Conservation (phyloP, 2,113 vertebrate species). For the Agelaius tricolor region DNA sequence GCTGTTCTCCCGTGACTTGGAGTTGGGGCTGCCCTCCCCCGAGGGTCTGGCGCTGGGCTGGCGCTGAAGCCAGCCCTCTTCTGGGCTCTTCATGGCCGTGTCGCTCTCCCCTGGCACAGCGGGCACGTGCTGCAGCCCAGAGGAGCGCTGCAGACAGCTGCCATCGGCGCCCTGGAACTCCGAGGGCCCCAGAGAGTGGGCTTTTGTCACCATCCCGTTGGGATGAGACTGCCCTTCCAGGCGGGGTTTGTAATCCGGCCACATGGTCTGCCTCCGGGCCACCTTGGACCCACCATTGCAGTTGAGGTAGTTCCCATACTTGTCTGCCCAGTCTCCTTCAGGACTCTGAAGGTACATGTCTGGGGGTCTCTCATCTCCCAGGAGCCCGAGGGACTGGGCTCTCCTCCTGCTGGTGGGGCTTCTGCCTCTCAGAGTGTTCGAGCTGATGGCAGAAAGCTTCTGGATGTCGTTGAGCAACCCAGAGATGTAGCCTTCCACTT, state of each 20-base stretch:
- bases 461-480: slow-evolving; percentile 93
- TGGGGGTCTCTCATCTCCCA: slow-evolving; percentile 85
- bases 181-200: slow-evolving; percentile 84
- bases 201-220: slow-evolving; percentile 87
- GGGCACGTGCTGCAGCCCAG: slow-evolving; percentile 25
- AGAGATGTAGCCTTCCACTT: slow-evolving; percentile 90
- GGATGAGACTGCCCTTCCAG: slow-evolving; percentile 79
- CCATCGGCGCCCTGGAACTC: slow-evolving; percentile 71
- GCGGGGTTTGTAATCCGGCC: slow-evolving; percentile 84
- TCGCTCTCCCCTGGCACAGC: slow-evolving; percentile 30
- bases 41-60: slow-evolving; percentile 64
- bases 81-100: slow-evolving; percentile 60
- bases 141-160: slow-evolving; percentile 55
- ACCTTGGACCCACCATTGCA: slow-evolving; percentile 84
- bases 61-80: slow-evolving; percentile 81
- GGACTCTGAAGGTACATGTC: slow-evolving; percentile 88
- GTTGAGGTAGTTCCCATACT: slow-evolving; percentile 77
- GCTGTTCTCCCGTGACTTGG: slow-evolving; percentile 74
- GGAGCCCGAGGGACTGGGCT: slow-evolving; percentile 89
- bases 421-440: slow-evolving; percentile 90
- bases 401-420: slow-evolving; percentile 89
- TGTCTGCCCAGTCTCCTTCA: slow-evolving; percentile 81
- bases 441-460: slow-evolving; percentile 94
- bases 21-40: slow-evolving; percentile 76
- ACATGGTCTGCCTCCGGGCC: slow-evolving; percentile 83